These are phyloP conservation scores for Gymnopithys bicolor DNA, from an alignment of 2,797 vertebrate genomes.

Conservation along the genomic window DNA sequence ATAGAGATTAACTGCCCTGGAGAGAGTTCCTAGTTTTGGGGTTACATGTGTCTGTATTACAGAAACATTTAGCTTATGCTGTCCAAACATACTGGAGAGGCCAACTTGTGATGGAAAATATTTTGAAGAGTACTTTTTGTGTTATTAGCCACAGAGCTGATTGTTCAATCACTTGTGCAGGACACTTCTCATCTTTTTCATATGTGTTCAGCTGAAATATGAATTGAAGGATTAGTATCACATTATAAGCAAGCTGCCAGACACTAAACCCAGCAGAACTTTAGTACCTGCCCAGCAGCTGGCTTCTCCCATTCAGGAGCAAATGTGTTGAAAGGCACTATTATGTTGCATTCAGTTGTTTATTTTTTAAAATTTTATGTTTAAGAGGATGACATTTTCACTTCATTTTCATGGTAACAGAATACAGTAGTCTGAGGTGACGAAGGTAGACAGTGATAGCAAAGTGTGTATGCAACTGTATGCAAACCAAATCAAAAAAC, in stretches of 20 bases:
- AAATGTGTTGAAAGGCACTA: background rate
- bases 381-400: background rate
- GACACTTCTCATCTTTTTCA: background rate
- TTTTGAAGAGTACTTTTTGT: background rate
- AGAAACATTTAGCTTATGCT: background rate
- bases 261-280: background rate
- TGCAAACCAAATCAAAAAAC: background rate
- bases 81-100: background rate
- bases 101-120: background rate
- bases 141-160: background rate
- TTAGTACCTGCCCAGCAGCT: background rate
- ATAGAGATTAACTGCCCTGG: fast-evolving
- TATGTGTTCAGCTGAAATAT: background rate
- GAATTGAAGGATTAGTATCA: background rate
- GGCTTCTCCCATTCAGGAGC: background rate
- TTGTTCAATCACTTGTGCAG: background rate
- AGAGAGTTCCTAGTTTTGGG: background rate
- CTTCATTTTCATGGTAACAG: background rate
- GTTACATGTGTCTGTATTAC: background rate
- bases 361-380: background rate
- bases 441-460: background rate
- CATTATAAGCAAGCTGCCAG: background rate
- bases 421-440: background rate
- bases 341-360: background rate
- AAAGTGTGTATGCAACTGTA: background rate